These are phyloP conservation scores for Enteromius thamalakanensis DNA, from an alignment of 2,797 vertebrate genomes.

Conservation along the genomic window DNA sequence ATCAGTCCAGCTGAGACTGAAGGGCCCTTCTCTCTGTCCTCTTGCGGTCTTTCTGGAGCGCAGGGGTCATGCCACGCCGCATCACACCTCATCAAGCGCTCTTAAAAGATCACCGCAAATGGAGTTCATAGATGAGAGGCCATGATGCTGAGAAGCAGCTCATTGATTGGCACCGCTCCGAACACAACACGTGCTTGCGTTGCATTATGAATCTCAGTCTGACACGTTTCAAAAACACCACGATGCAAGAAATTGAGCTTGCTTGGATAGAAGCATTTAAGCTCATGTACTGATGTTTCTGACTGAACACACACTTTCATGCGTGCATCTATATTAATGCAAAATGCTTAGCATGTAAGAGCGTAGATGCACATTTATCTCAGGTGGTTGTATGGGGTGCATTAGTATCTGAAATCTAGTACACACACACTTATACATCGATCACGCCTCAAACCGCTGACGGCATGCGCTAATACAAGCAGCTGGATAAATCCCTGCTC, in stretches of 20 bases:
- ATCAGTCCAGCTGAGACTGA: constrained; percentile 22
- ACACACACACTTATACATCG: constrained; percentile 21
- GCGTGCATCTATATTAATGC: neutral
- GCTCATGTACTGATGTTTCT: neutral
- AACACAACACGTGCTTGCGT: neutral
- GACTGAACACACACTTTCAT: neutral
- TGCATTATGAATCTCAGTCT: neutral
- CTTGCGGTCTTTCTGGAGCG: constrained; percentile 6
- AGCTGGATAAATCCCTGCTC: constrained; percentile 40
- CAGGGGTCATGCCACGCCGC: constrained; percentile 14
- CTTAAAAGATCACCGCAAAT: constrained; percentile 42
- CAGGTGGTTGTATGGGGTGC: neutral
- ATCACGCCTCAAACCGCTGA: constrained; percentile 50
- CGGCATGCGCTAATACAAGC: constrained; percentile 42
- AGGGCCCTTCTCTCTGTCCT: constrained; percentile 11
- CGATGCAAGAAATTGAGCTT: neutral
- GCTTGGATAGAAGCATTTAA: neutral
- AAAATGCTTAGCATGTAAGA: neutral
- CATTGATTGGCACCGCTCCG: constrained; percentile 24
- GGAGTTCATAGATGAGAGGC: constrained; percentile 30
- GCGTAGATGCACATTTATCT: constrained; percentile 15
- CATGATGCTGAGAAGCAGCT: constrained; percentile 26
- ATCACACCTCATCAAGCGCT: constrained; percentile 51
- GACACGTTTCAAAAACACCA: neutral
- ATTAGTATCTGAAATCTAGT: constrained; percentile 6